Percentiles rank a stretch among this genome's conserved stretches.
Conservation (phyloP, 1,140 invertebrate species). For the Zaprionus camerounensis region DNA sequence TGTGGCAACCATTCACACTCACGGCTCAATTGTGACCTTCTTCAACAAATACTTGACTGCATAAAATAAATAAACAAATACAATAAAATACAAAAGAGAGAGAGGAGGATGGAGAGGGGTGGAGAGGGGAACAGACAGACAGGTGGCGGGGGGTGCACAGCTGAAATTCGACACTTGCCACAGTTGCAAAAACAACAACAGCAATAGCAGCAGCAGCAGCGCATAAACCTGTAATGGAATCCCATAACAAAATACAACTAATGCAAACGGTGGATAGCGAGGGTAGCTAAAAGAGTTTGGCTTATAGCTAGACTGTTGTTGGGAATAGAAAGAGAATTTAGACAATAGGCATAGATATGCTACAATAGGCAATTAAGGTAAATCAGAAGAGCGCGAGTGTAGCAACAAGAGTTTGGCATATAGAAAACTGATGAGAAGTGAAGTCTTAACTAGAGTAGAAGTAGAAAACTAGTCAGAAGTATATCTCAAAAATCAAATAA, state of each 20-base stretch:
- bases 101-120: neutral
- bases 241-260: constrained; percentile 21
- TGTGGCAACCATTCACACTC: constrained; percentile 31
- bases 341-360: neutral
- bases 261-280: constrained; percentile 17
- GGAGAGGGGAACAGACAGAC: neutral
- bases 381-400: neutral
- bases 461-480: neutral
- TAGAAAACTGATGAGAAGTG: too few relatives aligned
- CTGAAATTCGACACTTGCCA: constrained; percentile 19
- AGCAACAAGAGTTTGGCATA: too few relatives aligned
- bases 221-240: constrained; percentile 68
- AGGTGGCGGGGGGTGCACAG: neutral
- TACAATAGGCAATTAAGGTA: neutral
- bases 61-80: constrained; percentile 40
- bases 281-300: neutral
- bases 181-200: constrained; percentile 31
- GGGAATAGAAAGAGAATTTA: neutral
- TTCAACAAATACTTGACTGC: constrained; percentile 29
- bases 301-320: neutral
- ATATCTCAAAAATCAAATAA: neutral
- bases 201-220: neutral
- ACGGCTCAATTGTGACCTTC: constrained; percentile 67
- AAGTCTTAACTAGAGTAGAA: too few relatives aligned
- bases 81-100: constrained; percentile 13